Percentiles rank a stretch among this genome's conserved stretches.
phyloP scores from a whole-genome alignment of 2,113 vertebrate species.

The Pterocles burchelli region DNA sequence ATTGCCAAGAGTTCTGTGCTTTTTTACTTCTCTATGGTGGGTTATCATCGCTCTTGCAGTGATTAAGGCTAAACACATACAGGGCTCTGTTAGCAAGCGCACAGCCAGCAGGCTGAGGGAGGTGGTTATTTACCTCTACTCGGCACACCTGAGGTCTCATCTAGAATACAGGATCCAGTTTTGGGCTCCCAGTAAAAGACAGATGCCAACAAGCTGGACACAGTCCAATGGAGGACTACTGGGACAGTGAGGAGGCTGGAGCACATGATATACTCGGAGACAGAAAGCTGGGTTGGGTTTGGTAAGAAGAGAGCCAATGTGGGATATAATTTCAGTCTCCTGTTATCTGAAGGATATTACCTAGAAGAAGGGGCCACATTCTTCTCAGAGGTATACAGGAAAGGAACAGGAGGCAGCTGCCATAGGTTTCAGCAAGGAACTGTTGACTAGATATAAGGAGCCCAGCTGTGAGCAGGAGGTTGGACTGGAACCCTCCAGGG shows the following conservation, averaged over 20 bases:
- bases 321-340: background rate
- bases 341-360: background rate
- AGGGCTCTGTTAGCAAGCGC: background rate
- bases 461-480: background rate
- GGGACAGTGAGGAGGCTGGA: background rate
- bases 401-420: background rate
- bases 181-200: background rate
- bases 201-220: background rate
- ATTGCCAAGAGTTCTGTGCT: background rate
- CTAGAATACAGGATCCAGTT: background rate
- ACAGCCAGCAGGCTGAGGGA: background rate
- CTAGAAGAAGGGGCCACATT: background rate
- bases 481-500: background rate
- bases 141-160: background rate
- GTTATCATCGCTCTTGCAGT: background rate
- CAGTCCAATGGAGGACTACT: background rate
- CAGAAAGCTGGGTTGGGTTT: background rate
- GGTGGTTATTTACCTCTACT: background rate
- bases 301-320: background rate
- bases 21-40: background rate
- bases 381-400: background rate
- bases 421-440: background rate
- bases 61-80: background rate
- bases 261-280: background rate
- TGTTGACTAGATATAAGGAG: background rate